Percentiles rank a stretch among this genome's conserved stretches.
Evolutionary conservation across 2,113 vertebrate species (phyloP).

Genomic region (Oreochromis niloticus): DNA sequence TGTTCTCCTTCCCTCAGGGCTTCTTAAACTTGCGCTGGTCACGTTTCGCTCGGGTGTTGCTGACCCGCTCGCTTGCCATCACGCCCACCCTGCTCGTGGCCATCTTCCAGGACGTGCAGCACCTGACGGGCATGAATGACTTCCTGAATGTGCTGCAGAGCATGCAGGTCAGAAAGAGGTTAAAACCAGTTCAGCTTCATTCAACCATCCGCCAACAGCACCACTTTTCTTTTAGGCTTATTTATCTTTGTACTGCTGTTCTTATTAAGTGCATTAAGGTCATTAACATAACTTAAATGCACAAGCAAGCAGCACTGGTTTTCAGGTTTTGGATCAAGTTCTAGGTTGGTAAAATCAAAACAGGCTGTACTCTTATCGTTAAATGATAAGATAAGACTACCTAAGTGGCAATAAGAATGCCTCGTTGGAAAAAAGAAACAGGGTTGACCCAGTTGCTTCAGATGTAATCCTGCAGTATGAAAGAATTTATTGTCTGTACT

Average conservation of each 20-base stretch:
- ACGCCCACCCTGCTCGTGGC: conserved; percentile 86
- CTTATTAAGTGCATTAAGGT: background rate
- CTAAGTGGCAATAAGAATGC: background rate
- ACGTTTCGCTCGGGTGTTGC: conserved; percentile 84
- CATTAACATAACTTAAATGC: background rate
- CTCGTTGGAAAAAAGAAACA: background rate
- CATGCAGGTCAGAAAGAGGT: conserved; percentile 78
- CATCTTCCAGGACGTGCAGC: conserved; percentile 84
- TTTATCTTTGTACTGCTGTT: background rate
- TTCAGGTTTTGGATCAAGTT: background rate
- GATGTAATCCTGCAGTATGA: background rate
- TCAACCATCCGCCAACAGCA: background rate
- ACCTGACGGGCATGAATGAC: conserved; percentile 91
- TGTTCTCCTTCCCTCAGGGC: conserved; percentile 68
- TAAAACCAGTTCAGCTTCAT: background rate
- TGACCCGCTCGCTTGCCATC: conserved; percentile 89
- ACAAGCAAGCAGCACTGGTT: background rate
- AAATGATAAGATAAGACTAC: background rate
- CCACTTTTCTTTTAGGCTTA: background rate
- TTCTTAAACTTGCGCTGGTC: conserved; percentile 94
- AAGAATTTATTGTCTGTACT: background rate
- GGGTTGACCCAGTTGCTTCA: background rate
- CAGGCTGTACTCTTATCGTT: background rate
- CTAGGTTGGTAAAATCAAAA: background rate
- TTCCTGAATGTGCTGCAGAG: conserved; percentile 94